These are phyloP conservation scores for Melipona bicolor DNA, from an alignment of 2,888 invertebrate genomes.

Conservation along the genomic window DNA sequence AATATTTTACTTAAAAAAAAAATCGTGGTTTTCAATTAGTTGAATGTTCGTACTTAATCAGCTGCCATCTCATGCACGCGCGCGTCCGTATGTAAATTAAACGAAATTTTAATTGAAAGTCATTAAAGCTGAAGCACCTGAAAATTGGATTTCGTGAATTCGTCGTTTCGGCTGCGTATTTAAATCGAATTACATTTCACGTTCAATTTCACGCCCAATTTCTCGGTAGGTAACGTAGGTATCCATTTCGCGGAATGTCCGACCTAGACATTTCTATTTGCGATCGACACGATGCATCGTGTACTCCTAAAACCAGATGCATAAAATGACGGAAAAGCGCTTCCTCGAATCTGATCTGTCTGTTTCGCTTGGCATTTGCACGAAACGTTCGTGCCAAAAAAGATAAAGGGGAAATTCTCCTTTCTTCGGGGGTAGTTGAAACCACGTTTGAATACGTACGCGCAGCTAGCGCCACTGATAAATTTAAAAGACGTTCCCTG, in stretches of 20 bases:
- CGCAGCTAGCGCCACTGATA: slow-evolving; percentile 47
- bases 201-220: not conserved
- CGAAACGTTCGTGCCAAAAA: slow-evolving; percentile 54
- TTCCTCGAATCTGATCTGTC: slow-evolving; percentile 43
- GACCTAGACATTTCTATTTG: slow-evolving; percentile 63
- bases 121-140: not conserved
- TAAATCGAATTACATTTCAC: too few relatives aligned
- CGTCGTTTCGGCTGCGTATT: too few relatives aligned
- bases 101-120: not conserved
- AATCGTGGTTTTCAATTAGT: too few relatives aligned
- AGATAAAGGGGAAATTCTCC: slow-evolving; percentile 48
- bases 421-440: slow-evolving; percentile 29
- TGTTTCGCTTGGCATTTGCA: slow-evolving; percentile 67
- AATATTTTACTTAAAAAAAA: not conserved
- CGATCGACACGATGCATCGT: not conserved
- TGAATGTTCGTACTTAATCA: too few relatives aligned
- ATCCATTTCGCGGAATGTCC: slow-evolving; percentile 38
- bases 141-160: not conserved
- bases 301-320: slow-evolving; percentile 11
- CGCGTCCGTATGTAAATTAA: not conserved
- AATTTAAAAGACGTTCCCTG: slow-evolving; percentile 39
- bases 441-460: slow-evolving; percentile 27
- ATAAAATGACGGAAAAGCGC: slow-evolving; percentile 55
- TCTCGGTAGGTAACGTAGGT: not conserved
- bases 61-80: not conserved